Percentiles rank a stretch among this genome's conserved stretches.
These are phyloP conservation scores for Rotaria macrura DNA, from an alignment of 2,888 invertebrate species.

Conservation along the genomic window DNA sequence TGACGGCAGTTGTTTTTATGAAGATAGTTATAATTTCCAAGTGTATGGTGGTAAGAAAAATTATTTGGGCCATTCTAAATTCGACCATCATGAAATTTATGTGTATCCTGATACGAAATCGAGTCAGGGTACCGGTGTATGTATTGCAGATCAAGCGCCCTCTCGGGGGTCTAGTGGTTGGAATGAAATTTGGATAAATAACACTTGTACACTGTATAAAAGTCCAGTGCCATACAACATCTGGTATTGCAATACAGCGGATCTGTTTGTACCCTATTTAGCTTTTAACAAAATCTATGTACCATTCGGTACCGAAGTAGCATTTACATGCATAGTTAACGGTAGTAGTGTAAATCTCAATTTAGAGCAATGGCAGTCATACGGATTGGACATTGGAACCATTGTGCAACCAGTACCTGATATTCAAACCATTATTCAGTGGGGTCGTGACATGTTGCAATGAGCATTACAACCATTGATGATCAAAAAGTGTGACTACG, in stretches of 20 bases:
- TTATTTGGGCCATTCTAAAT: background rate
- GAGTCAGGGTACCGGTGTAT: background rate
- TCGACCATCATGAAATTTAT: background rate
- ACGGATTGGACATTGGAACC: background rate
- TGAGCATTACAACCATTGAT: background rate
- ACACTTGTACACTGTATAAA: background rate
- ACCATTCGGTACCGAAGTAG: background rate
- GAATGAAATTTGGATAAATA: background rate
- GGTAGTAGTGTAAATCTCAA: background rate
- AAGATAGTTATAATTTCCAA: background rate
- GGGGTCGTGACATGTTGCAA: slow-evolving; percentile 12
- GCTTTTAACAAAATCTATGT: background rate
- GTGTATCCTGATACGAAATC: background rate
- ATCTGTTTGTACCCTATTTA: background rate
- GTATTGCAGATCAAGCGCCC: background rate
- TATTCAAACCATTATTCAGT: background rate
- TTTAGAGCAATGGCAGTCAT: background rate
- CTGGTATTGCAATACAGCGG: background rate
- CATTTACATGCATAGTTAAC: background rate
- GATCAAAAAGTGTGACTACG: too few relatives aligned
- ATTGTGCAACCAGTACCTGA: background rate
- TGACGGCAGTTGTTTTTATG: slow-evolving; percentile 8
- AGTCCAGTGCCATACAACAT: background rate
- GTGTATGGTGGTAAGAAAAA: background rate
- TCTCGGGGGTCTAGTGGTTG: background rate